phyloP scores from a whole-genome alignment of 2,113 vertebrate species.

The Oryzias celebensis region DNA sequence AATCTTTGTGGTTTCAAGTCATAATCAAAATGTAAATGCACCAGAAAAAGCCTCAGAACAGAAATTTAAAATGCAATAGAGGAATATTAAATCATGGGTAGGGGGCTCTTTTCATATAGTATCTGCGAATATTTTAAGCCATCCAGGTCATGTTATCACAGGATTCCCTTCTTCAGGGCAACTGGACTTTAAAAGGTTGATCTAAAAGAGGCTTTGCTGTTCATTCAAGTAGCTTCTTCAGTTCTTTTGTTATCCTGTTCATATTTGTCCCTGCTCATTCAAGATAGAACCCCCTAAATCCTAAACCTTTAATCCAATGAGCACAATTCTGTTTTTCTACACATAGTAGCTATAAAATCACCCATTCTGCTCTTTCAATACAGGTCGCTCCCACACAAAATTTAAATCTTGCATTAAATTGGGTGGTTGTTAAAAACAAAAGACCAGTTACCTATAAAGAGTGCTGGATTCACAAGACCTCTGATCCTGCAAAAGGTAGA shows the following conservation, averaged over 20 bases:
- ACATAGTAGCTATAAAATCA: conserved; percentile 15
- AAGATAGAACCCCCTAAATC: conserved; percentile 17
- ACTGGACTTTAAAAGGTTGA: too few species aligned
- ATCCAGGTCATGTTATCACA: too few species aligned
- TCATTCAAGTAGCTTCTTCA: too few species aligned
- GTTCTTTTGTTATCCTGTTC: conserved; percentile 7
- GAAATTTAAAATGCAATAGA: conserved; percentile 18
- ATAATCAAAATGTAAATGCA: conserved; percentile 47
- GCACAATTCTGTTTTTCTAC: conserved; percentile 10
- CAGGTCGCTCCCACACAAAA: conserved; percentile 5
- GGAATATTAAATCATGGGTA: conserved; percentile 4
- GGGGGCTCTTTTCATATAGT: conserved; percentile 2
- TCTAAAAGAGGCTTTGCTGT: too few species aligned
- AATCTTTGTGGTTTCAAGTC: conserved; percentile 17
- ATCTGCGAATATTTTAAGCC: too few species aligned
- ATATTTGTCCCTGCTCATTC: conserved; percentile 20
- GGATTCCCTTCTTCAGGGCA: too few species aligned
- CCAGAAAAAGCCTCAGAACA: not conserved
- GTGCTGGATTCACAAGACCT: too few species aligned
- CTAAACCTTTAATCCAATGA: conserved; percentile 36
- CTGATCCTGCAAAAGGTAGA: too few species aligned
- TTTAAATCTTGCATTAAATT: conserved; percentile 4
- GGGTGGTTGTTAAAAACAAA: not conserved
- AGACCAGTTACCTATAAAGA: too few species aligned
- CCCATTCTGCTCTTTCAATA: conserved; percentile 15